Base-by-base conservation (phyloP, 2,888 invertebrate species). In the Kuschelorhynchus macadamiae region DNA sequence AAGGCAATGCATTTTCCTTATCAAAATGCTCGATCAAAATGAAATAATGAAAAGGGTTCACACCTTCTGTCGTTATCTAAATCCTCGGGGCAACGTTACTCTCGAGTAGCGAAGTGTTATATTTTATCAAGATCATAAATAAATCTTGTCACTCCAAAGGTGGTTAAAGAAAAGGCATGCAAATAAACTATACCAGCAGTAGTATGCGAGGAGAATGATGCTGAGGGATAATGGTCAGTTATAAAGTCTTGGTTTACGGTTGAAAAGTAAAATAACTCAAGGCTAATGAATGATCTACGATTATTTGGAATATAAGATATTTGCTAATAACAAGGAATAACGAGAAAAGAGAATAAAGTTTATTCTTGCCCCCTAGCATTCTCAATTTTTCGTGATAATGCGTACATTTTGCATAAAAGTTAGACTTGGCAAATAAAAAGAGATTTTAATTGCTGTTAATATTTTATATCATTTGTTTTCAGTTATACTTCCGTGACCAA, bases 31-130 rank as follows among this genome's bases (percentile, higher is more conserved):
- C 57, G 59, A 70, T 70, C 70, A 18, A 61, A 70, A 67, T 70
- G 63, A 60, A 70, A 72, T 69, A 69, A 71, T 64, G 69, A 60
- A 72, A 74, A 72, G 74, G 74, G 73, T 74, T 75, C 74, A 69
- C 75, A 75, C 74, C 74, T 75, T 72, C 71, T 59, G 71, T 60
- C 71, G 69, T 72, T 73, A 74, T 71, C 71, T 70, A 36, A 59
- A 56, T 47, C 60, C 69, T 61, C 49, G 41, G 57, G 66, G 71
- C 67, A 36, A 47, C 33, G 41, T 53, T 64, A 52, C 60, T 57
- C 60, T 55, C 60, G 60, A 49, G 69, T 69, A 69, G 69, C 69
- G 50, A 49, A 69, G 49, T 68, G 57, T 63, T 63, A 65, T 65
- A 56, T 61, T 61, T 69, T 72, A 72, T 72, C 71, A 72, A 69